phyloP scores from a whole-genome alignment of 2,113 vertebrate genomes.

The Oreochromis niloticus region DNA sequence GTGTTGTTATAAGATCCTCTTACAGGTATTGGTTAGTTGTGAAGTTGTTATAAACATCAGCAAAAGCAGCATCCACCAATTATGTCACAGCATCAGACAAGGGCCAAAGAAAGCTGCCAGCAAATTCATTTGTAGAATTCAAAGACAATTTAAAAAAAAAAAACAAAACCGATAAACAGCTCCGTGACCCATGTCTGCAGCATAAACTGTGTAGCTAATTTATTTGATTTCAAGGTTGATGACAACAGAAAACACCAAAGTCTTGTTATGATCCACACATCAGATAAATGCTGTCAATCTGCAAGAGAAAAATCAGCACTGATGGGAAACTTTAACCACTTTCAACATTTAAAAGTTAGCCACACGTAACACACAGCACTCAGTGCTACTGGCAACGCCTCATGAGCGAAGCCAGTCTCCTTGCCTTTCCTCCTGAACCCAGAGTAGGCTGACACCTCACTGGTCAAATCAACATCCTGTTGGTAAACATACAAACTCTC shows the following conservation, averaged over 20 bases:
- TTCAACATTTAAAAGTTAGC: not conserved
- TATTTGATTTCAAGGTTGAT: not conserved
- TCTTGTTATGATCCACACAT: not conserved
- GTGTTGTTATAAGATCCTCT: not conserved
- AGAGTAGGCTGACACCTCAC: conserved; percentile 65
- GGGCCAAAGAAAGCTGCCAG: not conserved
- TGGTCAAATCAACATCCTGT: conserved; percentile 81
- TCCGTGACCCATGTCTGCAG: not conserved
- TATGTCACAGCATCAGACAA: not conserved
- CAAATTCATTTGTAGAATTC: not conserved
- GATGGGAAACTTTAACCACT: not conserved
- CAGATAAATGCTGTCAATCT: not conserved
- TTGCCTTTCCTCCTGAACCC: conserved; percentile 77
- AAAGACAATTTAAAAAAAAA: not conserved
- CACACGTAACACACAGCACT: not conserved
- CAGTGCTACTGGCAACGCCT: not conserved
- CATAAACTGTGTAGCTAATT: not conserved
- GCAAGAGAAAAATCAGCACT: not conserved
- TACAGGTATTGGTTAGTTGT: not conserved
- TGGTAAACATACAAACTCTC: conserved; percentile 79
- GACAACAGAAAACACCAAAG: not conserved
- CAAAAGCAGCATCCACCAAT: not conserved
- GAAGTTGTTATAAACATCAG: not conserved
- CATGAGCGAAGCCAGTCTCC: conserved; percentile 41
- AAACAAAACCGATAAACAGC: not conserved